Conservation (phyloP, 2,113 vertebrate genomes). For the Nettapus auritus region DNA sequence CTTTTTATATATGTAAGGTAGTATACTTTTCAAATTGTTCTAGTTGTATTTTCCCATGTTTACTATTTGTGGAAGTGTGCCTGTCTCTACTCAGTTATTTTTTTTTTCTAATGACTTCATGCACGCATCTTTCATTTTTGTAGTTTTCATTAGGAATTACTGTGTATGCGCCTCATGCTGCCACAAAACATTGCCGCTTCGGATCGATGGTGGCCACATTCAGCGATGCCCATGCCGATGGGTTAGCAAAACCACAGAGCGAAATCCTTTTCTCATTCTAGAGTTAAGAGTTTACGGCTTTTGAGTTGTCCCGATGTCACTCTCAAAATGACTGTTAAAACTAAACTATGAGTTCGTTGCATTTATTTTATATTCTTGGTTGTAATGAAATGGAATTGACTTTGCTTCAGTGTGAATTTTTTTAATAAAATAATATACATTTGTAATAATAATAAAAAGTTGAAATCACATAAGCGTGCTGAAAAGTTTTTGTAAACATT, state of each 20-base stretch:
- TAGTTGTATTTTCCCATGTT: constrained; percentile 78
- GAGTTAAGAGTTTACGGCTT: constrained; percentile 74
- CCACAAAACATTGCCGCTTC: background rate
- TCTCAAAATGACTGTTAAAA: constrained; percentile 91
- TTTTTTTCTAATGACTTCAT: constrained; percentile 58
- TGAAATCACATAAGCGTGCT: constrained; percentile 29
- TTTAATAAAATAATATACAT: constrained; percentile 72
- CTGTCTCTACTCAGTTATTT: constrained; percentile 62
- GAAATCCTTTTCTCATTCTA: constrained; percentile 62
- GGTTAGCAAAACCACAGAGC: constrained; percentile 18
- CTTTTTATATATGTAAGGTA: constrained; percentile 83
- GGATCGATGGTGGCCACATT: background rate
- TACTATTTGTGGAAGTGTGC: constrained; percentile 78
- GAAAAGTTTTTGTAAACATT: constrained; percentile 22
- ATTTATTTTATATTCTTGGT: constrained; percentile 95
- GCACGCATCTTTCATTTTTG: constrained; percentile 73
- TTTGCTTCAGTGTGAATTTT: constrained; percentile 80
- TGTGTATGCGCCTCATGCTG: constrained; percentile 66
- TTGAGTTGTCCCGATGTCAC: constrained; percentile 81
- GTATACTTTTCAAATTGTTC: constrained; percentile 76
- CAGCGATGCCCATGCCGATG: background rate
- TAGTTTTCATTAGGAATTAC: constrained; percentile 64
- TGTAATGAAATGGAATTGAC: constrained; percentile 92
- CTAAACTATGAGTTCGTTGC: constrained; percentile 85
- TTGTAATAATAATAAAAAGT: constrained; percentile 70